Percentiles rank a stretch among this genome's conserved stretches.
phyloP scores from a whole-genome alignment of 2,797 vertebrate species.

The Darevskia mixta region DNA sequence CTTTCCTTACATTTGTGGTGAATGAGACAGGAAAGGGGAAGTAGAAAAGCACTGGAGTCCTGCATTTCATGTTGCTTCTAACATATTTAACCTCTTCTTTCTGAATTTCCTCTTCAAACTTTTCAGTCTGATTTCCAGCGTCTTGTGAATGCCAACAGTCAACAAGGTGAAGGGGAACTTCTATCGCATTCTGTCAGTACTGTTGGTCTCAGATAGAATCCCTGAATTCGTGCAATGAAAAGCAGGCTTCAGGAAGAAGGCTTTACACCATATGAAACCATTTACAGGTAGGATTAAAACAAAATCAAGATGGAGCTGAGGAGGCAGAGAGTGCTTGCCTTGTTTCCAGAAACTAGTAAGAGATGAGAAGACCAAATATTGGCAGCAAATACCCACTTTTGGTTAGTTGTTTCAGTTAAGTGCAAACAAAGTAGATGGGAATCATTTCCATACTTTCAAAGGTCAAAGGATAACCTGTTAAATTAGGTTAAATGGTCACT shows the following conservation, averaged over 20 bases:
- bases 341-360: constrained; percentile 1
- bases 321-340: background rate
- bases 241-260: constrained; percentile 1
- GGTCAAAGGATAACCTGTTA: background rate
- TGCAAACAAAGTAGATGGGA: background rate
- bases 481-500: background rate
- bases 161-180: background rate
- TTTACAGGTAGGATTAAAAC: background rate
- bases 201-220: background rate
- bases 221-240: background rate
- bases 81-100: background rate
- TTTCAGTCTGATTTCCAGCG: background rate
- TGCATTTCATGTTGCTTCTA: background rate
- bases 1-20: background rate
- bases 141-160: background rate
- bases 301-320: background rate
- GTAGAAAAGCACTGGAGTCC: background rate
- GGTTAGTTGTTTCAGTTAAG: background rate
- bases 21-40: background rate
- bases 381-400: background rate
- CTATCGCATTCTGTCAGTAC: background rate
- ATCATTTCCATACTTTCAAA: background rate
- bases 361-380: background rate
- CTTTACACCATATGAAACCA: background rate
- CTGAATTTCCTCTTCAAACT: background rate